Conservation (phyloP, 1,140 invertebrate species). For the Zaprionus tsacasi region DNA sequence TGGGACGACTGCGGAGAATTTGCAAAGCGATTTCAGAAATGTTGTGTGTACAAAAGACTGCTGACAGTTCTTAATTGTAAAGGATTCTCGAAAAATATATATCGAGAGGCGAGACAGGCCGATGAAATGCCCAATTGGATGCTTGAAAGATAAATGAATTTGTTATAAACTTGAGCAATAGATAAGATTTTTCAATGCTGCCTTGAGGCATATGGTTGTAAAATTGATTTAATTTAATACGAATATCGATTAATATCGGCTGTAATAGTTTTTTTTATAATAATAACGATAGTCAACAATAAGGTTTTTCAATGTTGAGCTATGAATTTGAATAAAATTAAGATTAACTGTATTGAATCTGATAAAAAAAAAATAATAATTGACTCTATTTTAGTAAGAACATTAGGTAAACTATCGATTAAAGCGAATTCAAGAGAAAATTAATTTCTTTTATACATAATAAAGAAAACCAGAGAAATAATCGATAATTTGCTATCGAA, state of each 20-base stretch:
- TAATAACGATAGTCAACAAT: no score
- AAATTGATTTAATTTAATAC: not conserved
- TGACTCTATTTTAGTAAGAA: no score
- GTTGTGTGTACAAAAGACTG: slow-evolving; percentile 76
- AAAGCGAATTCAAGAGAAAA: no score
- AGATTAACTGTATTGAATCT: no score
- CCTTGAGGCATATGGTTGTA: not conserved
- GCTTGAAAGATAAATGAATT: not conserved
- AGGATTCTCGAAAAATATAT: slow-evolving; percentile 47
- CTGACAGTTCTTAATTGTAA: slow-evolving; percentile 80
- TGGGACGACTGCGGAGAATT: slow-evolving; percentile 62
- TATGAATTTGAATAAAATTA: no score
- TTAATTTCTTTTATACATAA: no score
- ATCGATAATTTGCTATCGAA: no score
- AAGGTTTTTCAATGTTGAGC: no score
- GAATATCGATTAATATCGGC: not conserved
- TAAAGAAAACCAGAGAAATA: no score
- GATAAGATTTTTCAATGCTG: not conserved
- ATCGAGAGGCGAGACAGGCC: not conserved
- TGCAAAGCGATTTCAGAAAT: slow-evolving; percentile 62
- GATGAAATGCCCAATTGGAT: slow-evolving; percentile 5
- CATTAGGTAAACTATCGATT: no score
- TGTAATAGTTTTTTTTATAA: not conserved
- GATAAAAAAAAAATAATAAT: no score
- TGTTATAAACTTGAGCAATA: not conserved